Evolutionary conservation across 2,797 vertebrate species (phyloP).

Genomic region (Orientallactaga sibirica): DNA sequence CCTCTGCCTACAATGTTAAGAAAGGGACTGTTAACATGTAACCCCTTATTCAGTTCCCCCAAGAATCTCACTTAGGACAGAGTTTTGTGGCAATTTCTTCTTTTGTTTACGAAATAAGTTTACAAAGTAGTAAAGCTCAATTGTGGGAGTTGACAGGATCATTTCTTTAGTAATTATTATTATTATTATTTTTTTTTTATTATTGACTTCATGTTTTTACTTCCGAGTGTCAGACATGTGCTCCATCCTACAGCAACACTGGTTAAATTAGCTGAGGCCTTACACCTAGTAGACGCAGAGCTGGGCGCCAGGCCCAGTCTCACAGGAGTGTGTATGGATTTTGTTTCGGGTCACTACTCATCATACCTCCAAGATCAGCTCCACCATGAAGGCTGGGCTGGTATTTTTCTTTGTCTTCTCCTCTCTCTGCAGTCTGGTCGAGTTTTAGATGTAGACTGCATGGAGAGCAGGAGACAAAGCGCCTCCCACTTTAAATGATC

Average conservation of each 20-base stretch:
- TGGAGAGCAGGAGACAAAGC: neutral
- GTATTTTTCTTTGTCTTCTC: neutral
- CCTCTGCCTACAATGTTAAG: neutral
- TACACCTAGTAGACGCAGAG: too few species aligned
- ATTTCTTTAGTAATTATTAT: neutral
- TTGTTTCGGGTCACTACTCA: neutral
- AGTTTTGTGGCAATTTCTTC: neutral
- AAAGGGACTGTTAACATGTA: neutral
- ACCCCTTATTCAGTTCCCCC: neutral
- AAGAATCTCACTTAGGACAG: neutral
- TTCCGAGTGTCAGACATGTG: too few species aligned
- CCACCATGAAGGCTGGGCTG: rapidly evolving
- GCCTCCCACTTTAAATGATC: neutral
- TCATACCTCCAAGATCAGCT: neutral
- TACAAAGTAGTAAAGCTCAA: neutral
- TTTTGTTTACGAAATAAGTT: neutral
- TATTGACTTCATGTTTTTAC: too few species aligned
- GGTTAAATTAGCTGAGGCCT: too few species aligned
- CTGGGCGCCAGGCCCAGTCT: too few species aligned
- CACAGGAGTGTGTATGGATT: too few species aligned
- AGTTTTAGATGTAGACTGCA: neutral
- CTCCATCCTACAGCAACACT: too few species aligned
- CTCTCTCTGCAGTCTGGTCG: rapidly evolving
- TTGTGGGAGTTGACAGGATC: too few species aligned
- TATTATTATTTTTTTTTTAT: too few species aligned